Conservation (phyloP, 2,113 vertebrate species). For the Ammospiza caudacuta region DNA sequence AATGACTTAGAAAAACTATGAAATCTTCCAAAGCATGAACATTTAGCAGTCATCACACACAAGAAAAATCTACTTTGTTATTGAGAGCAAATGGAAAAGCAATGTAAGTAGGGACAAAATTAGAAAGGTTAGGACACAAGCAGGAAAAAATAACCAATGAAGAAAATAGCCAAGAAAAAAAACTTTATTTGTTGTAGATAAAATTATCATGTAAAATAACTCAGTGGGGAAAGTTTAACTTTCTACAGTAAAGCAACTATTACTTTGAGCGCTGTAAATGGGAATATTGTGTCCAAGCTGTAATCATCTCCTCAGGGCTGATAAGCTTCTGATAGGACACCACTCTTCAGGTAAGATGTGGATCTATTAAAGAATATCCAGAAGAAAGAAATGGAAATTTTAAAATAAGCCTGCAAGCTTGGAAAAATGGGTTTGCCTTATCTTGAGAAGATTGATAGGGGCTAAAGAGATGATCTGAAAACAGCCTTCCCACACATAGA, state of each 20-base stretch:
- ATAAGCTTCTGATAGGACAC: constrained; percentile 30
- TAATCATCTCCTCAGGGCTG: constrained; percentile 28
- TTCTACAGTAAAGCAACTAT: not conserved
- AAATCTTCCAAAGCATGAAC: not conserved
- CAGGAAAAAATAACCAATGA: not conserved
- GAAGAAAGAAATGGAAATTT: constrained; percentile 46
- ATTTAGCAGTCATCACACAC: not conserved
- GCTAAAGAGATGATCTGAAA: constrained; percentile 46
- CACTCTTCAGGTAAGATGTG: constrained; percentile 47
- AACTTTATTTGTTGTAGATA: not conserved
- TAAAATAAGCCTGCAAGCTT: constrained; percentile 35
- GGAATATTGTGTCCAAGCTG: constrained; percentile 36
- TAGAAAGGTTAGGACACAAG: not conserved
- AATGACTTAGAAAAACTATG: not conserved
- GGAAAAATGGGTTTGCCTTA: constrained; percentile 46
- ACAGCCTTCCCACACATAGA: not conserved
- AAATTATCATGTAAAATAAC: constrained; percentile 20
- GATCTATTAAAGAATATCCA: constrained; percentile 42
- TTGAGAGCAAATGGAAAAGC: not conserved
- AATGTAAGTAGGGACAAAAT: not conserved
- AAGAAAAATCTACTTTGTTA: not conserved
- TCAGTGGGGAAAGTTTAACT: not conserved
- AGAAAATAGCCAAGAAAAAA: not conserved
- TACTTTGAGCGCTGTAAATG: constrained; percentile 27
- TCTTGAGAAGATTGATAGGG: constrained; percentile 26